phyloP scores from a whole-genome alignment of 2,888 invertebrate genomes.

The Epirrhoe alternata region DNA sequence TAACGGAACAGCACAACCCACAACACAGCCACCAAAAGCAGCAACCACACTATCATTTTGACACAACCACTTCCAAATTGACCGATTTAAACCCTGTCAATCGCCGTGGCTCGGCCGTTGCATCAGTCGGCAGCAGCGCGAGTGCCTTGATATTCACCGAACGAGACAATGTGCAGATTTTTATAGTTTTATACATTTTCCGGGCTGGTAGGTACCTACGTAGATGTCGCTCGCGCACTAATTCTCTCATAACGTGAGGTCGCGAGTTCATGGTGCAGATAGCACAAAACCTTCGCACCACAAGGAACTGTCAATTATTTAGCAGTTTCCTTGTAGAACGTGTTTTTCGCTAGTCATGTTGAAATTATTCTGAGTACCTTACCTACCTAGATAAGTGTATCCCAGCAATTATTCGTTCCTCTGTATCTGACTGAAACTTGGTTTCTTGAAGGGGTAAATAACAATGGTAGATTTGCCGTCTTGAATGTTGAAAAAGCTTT shows the following conservation, averaged over 20 bases:
- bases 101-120: slow-evolving; percentile 18
- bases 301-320: slow-evolving; percentile 48
- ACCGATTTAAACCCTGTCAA: slow-evolving; percentile 29
- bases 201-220: slow-evolving; percentile 29
- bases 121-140: slow-evolving; percentile 7
- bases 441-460: too few relatives aligned
- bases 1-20: slow-evolving; percentile 59
- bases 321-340: background rate
- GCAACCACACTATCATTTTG: slow-evolving; percentile 59
- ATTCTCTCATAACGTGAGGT: slow-evolving; percentile 55
- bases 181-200: slow-evolving; percentile 45
- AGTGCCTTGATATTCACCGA: slow-evolving; percentile 25
- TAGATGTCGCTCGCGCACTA: slow-evolving; percentile 47
- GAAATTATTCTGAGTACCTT: too few relatives aligned
- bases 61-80: slow-evolving; percentile 23
- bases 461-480: too few relatives aligned
- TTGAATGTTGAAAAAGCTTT: too few relatives aligned
- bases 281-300: slow-evolving; percentile 49
- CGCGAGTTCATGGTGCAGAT: slow-evolving; percentile 57
- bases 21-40: slow-evolving; percentile 50
- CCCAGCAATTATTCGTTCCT: too few relatives aligned
- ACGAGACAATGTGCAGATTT: slow-evolving; percentile 23
- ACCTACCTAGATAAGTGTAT: too few relatives aligned
- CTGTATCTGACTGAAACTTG: too few relatives aligned
- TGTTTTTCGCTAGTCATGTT: background rate